Conservation (phyloP, 2,888 invertebrate species). For the Colletes collaris region DNA sequence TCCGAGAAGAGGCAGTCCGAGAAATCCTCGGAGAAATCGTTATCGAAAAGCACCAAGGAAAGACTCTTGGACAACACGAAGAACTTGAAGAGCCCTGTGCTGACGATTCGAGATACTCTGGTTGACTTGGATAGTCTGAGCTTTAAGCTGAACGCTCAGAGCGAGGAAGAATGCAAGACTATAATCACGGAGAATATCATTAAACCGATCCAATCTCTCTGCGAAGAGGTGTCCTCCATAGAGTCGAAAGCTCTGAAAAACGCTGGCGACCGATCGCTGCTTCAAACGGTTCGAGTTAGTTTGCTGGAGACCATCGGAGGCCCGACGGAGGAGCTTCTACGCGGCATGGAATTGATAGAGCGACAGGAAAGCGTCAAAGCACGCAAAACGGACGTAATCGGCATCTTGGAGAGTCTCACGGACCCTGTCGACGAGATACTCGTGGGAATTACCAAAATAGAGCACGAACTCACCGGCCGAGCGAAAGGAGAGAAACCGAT, state of each 20-base stretch:
- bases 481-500: conserved; percentile 74
- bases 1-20: conserved; percentile 55
- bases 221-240: conserved; percentile 75
- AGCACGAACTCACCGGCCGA: conserved; percentile 74
- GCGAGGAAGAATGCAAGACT: conserved; percentile 65
- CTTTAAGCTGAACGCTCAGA: conserved; percentile 49
- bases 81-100: conserved; percentile 71
- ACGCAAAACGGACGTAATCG: conserved; percentile 71
- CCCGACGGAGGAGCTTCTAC: conserved; percentile 79
- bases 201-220: conserved; percentile 75
- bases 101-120: conserved; percentile 71
- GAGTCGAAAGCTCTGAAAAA: conserved; percentile 76
- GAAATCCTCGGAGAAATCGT: conserved; percentile 66
- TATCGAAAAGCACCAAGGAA: conserved; percentile 71
- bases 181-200: conserved; percentile 73
- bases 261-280: conserved; percentile 74
- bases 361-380: conserved; percentile 65
- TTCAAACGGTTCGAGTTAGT: conserved; percentile 75
- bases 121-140: conserved; percentile 69
- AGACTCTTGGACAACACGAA: conserved; percentile 69
- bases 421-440: conserved; percentile 83
- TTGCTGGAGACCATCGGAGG: conserved; percentile 78
- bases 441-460: conserved; percentile 75
- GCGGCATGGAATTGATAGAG: conserved; percentile 78
- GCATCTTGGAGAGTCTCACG: conserved; percentile 81